These are phyloP conservation scores for Agrotis exclamationis DNA, from an alignment of 2,888 invertebrate genomes.

Conservation along the genomic window DNA sequence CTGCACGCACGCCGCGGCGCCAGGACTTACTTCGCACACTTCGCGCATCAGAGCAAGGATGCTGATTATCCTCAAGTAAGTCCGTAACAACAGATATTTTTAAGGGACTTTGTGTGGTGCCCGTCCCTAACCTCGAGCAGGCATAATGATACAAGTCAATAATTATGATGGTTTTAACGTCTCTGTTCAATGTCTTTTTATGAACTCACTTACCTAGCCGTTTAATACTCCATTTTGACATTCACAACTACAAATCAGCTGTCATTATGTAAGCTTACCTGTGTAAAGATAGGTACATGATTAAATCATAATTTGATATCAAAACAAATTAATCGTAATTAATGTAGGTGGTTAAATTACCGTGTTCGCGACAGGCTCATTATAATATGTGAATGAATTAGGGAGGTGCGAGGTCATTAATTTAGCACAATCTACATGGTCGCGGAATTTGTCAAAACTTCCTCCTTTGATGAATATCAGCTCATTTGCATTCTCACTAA, in stretches of 20 bases:
- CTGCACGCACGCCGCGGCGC: conserved; percentile 94
- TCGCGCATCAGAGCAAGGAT: conserved; percentile 94
- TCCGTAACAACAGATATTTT: background rate
- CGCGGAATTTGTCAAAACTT: conserved; percentile 59
- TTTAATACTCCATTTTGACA: background rate
- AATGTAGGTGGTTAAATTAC: conserved; percentile 40
- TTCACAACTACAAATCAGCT: background rate
- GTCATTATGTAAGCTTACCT: background rate
- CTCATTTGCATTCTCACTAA: conserved; percentile 50
- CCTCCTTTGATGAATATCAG: conserved; percentile 52
- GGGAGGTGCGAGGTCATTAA: conserved; percentile 58
- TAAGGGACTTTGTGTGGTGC: no score
- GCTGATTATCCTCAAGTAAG: conserved; percentile 78
- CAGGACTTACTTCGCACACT: conserved; percentile 95
- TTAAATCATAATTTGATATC: conserved; percentile 23
- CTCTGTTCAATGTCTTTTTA: no score
- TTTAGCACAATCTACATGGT: conserved; percentile 52
- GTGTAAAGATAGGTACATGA: background rate
- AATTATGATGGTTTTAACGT: no score
- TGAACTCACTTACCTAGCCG: background rate
- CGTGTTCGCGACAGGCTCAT: conserved; percentile 33
- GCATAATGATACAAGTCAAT: no score
- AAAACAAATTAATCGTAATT: conserved; percentile 40
- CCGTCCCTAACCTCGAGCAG: no score
- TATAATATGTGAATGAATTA: conserved; percentile 57